Base-by-base conservation (phyloP, 2,888 invertebrate species). In the Anoplius nigerrimus region DNA sequence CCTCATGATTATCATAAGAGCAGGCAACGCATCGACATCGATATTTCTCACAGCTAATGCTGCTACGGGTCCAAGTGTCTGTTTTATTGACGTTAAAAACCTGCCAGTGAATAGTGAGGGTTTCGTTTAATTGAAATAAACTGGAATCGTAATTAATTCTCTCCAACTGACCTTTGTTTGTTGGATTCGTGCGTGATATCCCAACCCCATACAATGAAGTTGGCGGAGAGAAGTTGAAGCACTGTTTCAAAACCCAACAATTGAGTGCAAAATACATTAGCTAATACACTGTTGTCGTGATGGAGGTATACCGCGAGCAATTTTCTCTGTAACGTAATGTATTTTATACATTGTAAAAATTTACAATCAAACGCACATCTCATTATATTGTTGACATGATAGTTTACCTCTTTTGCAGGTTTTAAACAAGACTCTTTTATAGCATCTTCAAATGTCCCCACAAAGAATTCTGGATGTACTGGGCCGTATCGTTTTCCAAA, bases 181-280 rank as follows among this genome's bases (percentile, higher is more conserved):
- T 98, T 98, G 78, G 94, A 93, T 74, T 95, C 94, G 80, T 94
- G 93, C 11, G 98, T 97, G 78, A 98, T 92, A 89, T 99, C 99
- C 99, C 99, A 99, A 68, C 98, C 98, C 93, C 98, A 99, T 1
- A 97, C 92, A 54, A 98, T 91, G 89, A 97, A 99, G 90, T 98
- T 97, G 66, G 93, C 94, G 65, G 95, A 93, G 55, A 99, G 92
- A 70, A 96, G 95, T 86, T 97, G 95, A 83, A 97, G 93, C 59
- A 98, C 95, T 18, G 95, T 95, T 86, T 98, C 97, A 83, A 95
- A 95, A 88, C 98, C 97, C 77, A 99, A 91, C 69, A 98, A 91
- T 88, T 97, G 97, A 65, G 97, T 97, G 90, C 98, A 98, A 92
- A 99, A 99, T 75, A 99, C 98, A 90, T 99, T 98, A 45, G 97